Conservation (phyloP, 2,888 invertebrate species). For the Thereva nobilitata region DNA sequence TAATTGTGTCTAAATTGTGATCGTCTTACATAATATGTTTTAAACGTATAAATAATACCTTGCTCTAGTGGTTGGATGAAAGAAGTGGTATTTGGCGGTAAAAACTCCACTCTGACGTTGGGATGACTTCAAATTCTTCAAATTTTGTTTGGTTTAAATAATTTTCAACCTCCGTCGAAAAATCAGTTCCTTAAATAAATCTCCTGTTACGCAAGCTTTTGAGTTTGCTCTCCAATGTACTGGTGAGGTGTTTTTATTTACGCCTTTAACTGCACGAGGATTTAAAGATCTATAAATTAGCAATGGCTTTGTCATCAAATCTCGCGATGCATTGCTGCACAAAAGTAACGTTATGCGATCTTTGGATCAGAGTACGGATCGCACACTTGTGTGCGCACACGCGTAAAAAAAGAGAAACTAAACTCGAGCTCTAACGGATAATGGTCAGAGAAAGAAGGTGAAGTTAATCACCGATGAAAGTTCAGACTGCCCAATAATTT, state of each 20-base stretch:
- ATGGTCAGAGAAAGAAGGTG: no score
- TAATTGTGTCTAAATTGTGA: constrained; percentile 39
- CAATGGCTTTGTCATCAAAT: constrained; percentile 14
- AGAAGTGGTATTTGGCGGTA: constrained; percentile 30
- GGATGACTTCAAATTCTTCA: constrained; percentile 20
- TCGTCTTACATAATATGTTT: constrained; percentile 28
- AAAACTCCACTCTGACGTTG: constrained; percentile 27
- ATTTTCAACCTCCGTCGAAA: constrained; percentile 17
- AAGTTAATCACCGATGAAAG: no score
- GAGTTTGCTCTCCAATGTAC: constrained; percentile 22
- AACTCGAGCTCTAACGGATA: no score
- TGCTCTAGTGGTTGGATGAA: constrained; percentile 20
- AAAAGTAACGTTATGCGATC: neutral
- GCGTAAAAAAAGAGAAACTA: no score
- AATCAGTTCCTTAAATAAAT: constrained; percentile 21
- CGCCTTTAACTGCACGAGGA: neutral
- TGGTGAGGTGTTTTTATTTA: constrained; percentile 11
- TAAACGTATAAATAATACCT: constrained; percentile 17
- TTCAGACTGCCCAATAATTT: no score
- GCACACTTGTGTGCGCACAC: no score
- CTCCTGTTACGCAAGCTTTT: constrained; percentile 17
- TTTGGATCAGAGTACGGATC: no score
- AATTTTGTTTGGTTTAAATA: constrained; percentile 24
- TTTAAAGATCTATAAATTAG: constrained; percentile 6
- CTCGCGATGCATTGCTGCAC: constrained; percentile 17